Base-by-base conservation (phyloP, 2,797 vertebrate genomes). In the Gila robusta region DNA sequence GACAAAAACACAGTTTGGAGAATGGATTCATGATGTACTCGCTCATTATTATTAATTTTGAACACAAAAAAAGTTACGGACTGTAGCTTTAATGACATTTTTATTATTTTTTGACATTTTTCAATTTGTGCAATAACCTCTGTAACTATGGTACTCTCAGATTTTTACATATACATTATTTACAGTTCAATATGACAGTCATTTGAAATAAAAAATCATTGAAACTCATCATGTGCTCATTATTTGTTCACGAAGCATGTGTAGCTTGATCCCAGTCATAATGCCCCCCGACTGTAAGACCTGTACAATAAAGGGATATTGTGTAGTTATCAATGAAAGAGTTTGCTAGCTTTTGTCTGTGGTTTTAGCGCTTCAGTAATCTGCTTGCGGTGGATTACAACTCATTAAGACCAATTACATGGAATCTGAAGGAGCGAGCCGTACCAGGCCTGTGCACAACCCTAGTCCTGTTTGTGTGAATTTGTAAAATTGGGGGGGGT, bases 171-270 rank as follows among this genome's bases (percentile, higher is more conserved):
- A 17, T 8, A 32, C 64, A 66, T 28, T 49, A 39, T 54, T 92
- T 72, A 66, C 84, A 87, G 87, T 88, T 88, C 84, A 89, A 91
- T 85, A 87, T 69, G 49, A 78, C 71, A 37, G 21, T 79, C 73
- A 23, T 89, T 84, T 73, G 26, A 78, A 86, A 89, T 87, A 85
- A 91, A 32, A 89, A 59, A 54, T 21, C 21, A 86, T 87, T 52
- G 85, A 89, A 70, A 71, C 44, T 77, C 83, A 72, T 73, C 44
- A 64, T 49, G 21, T 49, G 32, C 32, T 73, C 44, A 49, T 86
- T 73, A 81, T 86, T 80, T 80, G 32, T 3, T 62, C 28, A n/a
- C 56, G 37, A 83, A 59, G 11, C 17, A 28, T 11, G n/a, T 74
- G 41, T 32, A 11, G 35, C 67, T 64, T 81, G 16, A 86, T 81